Conservation (phyloP, 2,113 vertebrate genomes). For the Erythrolamprus reginae region DNA sequence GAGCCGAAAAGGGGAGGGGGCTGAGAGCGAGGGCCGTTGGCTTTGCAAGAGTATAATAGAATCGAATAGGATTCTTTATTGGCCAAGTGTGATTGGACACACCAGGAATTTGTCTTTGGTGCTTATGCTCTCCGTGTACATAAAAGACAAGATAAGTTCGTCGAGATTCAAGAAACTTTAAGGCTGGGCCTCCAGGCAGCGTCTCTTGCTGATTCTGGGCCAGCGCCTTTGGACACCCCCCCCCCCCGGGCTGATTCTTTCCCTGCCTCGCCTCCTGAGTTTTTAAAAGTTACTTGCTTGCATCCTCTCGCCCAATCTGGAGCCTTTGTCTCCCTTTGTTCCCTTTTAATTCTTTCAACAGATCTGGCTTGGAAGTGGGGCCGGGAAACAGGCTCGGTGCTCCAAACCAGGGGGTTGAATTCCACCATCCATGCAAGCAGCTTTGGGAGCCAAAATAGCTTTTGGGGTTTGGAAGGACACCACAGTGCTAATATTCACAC, state of each 20-base stretch:
- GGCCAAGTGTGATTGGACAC: no score
- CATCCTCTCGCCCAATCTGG: background rate
- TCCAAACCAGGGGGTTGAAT: background rate
- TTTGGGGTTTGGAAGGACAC: background rate
- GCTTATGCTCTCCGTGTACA: no score
- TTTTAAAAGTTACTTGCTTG: background rate
- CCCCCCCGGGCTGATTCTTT: slow-evolving; percentile 2
- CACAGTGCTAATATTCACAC: background rate
- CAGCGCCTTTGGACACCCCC: background rate
- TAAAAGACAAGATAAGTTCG: no score
- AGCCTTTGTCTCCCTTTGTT: slow-evolving; percentile 1
- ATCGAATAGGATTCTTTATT: no score
- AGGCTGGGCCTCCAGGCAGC: background rate
- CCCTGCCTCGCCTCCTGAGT: background rate
- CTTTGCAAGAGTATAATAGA: no score
- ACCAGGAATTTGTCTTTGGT: no score
- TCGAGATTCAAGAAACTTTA: no score
- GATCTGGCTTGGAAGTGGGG: background rate
- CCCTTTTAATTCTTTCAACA: background rate
- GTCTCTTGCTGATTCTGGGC: background rate
- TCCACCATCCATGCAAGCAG: background rate
- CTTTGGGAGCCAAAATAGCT: background rate
- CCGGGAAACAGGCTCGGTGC: background rate
- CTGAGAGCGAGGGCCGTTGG: background rate
- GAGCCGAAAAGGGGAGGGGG: background rate